Base-by-base conservation (phyloP, 2,888 invertebrate genomes). In the Eupithecia insigniata region DNA sequence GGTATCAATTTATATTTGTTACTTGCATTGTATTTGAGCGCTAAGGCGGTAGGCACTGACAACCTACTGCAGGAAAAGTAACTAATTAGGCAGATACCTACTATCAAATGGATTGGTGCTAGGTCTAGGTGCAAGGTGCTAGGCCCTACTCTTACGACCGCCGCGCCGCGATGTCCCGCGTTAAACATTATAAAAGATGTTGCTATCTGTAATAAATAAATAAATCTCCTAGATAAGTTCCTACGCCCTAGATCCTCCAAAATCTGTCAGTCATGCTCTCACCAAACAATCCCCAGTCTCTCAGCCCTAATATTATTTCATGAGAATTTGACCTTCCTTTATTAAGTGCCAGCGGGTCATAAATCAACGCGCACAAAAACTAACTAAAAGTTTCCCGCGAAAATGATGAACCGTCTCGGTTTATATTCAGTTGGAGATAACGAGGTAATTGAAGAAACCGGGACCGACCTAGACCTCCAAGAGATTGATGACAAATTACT, bases 391-490 rank as follows among this genome's bases (percentile, higher is more conserved):
- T 92, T 83, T 72, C 82, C 84, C 86, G 88, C 85, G 88, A 90
- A 89, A 90, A 92, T 92, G 92, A 93, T 92, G 91, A 88, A 92
- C 88, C 84, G 90, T 82, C 85, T 82, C 81, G 74, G 87, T 88
- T 89, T 92, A 90, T 90, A 91, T 92, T 93, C 92, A 92, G 91
- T 92, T 92, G 92, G 79, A 89, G 91, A 92, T 92, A 91, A 90
- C 86, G 86, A 85, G 84, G 87, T 91, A 90, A 91, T 92, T 91
- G 90, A 89, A 84, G 81, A 82, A 75, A 79, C 39, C 65, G 26
- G 32, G 43, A 58, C 12, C 58, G 58, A 58, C 26, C 58, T 14
- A 12, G n/a, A n/a, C n/a, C n/a, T 58, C 58, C 22, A 5, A 26
- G 26, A 28, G 14, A 58, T 28, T 58, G 43, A 18, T 4, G 43